phyloP scores from a whole-genome alignment of 2,888 invertebrate species.

The Calameuta filiformis region DNA sequence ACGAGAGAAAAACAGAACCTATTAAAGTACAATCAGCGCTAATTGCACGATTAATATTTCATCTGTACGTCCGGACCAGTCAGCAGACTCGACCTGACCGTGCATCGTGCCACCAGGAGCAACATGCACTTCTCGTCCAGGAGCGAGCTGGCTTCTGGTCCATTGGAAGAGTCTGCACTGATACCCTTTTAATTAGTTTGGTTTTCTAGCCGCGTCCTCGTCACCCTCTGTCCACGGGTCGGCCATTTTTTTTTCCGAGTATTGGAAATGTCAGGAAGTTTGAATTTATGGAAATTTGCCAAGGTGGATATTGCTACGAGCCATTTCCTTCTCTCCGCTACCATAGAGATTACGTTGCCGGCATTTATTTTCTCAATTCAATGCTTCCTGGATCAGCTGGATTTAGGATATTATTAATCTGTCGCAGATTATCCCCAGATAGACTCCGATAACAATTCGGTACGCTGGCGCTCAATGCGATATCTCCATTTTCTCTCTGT shows the following conservation, averaged over 20 bases:
- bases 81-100: conserved; percentile 23
- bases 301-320: not conserved
- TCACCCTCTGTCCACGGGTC: conserved; percentile 30
- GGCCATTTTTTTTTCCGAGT: conserved; percentile 27
- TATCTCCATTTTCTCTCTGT: not conserved
- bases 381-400: not conserved
- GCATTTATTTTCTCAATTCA: not conserved
- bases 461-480: not conserved
- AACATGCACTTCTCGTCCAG: conserved; percentile 28
- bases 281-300: not conserved
- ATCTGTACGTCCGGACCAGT: conserved; percentile 38
- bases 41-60: conserved; percentile 62
- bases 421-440: not conserved
- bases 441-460: not conserved
- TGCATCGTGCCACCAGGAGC: conserved; percentile 21
- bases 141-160: conserved; percentile 12
- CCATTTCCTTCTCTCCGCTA: not conserved
- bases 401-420: not conserved
- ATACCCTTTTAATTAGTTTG: conserved; percentile 59
- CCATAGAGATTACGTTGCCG: not conserved
- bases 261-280: conserved; percentile 1
- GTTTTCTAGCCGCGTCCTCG: conserved; percentile 44
- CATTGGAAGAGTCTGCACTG: conserved; percentile 27
- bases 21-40: conserved; percentile 59
- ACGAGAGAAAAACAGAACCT: conserved; percentile 42